phyloP scores from a whole-genome alignment of 2,113 vertebrate species.

The Delphinus delphis region DNA sequence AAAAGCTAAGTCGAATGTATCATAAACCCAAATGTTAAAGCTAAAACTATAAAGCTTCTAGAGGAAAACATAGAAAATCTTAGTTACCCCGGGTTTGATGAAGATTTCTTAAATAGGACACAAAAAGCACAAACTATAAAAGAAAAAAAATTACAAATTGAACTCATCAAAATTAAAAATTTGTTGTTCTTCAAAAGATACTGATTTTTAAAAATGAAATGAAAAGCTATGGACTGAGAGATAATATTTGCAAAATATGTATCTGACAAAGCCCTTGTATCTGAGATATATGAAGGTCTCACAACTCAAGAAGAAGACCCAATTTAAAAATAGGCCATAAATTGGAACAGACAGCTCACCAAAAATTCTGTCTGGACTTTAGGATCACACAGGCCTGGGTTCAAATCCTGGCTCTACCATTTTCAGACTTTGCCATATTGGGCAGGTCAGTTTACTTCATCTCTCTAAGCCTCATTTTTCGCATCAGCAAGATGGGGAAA shows the following conservation, averaged over 20 bases:
- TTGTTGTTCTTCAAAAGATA: not conserved
- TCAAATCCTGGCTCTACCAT: not conserved
- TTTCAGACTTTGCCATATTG: not conserved
- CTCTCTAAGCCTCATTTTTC: not conserved
- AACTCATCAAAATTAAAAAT: not conserved
- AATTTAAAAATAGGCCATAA: not conserved
- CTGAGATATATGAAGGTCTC: not conserved
- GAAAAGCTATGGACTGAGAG: not conserved
- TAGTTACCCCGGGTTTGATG: no score
- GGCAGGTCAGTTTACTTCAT: not conserved
- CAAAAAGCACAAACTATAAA: not conserved
- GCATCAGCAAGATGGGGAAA: not conserved
- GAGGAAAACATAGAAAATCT: no score
- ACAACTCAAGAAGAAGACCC: not conserved
- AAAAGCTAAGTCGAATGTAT: no score
- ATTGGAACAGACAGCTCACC: not conserved
- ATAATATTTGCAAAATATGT: not conserved
- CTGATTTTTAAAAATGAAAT: not conserved
- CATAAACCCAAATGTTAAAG: no score
- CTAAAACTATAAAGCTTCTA: no score
- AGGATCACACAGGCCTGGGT: not conserved
- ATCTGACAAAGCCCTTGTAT: not conserved
- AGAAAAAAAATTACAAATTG: not conserved
- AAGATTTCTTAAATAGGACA: no score
- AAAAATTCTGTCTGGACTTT: not conserved